Percentiles rank a stretch among this genome's conserved stretches.
phyloP scores from a whole-genome alignment of 2,797 vertebrate species.

The Picus viridis region DNA sequence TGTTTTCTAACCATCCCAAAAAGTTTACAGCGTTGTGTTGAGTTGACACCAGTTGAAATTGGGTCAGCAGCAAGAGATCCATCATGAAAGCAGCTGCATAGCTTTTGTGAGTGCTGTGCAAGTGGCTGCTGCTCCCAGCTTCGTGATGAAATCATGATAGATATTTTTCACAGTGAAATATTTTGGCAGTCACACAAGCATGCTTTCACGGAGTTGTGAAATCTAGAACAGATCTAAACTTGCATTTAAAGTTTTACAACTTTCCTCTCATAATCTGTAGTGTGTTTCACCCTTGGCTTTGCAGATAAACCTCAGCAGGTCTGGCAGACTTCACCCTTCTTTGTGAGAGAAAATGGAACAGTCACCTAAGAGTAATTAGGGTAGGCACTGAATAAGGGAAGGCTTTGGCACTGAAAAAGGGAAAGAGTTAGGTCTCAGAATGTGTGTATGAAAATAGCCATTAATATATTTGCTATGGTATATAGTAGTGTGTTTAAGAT shows the following conservation, averaged over 20 bases:
- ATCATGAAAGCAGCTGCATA: background rate
- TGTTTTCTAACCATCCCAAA: conserved; percentile 12
- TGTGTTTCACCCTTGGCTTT: background rate
- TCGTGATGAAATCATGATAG: background rate
- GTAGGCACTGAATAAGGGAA: background rate
- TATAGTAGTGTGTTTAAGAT: background rate
- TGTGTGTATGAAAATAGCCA: background rate
- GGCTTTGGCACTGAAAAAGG: background rate
- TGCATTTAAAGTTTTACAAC: conserved; percentile 24
- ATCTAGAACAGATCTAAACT: conserved; percentile 30
- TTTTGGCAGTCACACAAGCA: conserved; percentile 3
- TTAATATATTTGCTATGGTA: background rate
- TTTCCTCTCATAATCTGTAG: background rate
- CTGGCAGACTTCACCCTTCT: background rate
- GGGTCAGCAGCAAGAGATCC: conserved; percentile 29
- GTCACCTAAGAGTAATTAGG: background rate
- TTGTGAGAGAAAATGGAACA: background rate
- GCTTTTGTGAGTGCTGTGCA: background rate
- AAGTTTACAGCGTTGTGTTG: conserved; percentile 4
- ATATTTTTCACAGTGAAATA: background rate
- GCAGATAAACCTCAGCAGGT: background rate
- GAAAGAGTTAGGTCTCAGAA: background rate
- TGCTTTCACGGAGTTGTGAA: conserved; percentile 32
- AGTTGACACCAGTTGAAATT: conserved; percentile 17
- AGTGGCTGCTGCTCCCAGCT: conserved; percentile 1